phyloP scores from a whole-genome alignment of 2,888 invertebrate species.

The Hedychridium roseum region DNA sequence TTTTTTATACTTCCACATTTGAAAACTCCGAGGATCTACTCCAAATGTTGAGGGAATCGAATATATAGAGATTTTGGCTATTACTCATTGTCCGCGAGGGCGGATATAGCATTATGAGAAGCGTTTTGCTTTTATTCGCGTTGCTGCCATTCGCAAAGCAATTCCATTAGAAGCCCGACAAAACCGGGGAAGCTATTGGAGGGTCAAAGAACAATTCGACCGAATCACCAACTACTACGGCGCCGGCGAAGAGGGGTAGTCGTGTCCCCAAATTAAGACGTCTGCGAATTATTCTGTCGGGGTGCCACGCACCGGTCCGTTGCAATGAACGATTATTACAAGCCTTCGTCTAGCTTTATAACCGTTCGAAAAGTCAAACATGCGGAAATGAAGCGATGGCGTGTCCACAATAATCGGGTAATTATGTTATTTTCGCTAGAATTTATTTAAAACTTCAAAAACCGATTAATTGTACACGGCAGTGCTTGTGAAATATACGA shows the following conservation, averaged over 20 bases:
- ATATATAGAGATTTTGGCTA: constrained; percentile 5
- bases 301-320: constrained; percentile 7
- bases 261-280: constrained; percentile 25
- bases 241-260: constrained; percentile 8
- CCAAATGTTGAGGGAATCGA: no score
- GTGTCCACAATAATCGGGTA: no score
- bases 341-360: constrained; percentile 10
- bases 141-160: constrained; percentile 42
- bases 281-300: constrained; percentile 12
- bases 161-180: constrained; percentile 56
- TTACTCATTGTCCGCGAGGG: constrained; percentile 7
- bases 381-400: constrained; percentile 14
- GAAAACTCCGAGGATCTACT: no score
- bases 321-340: neutral
- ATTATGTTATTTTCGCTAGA: no score
- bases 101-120: constrained; percentile 29
- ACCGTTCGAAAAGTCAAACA: constrained; percentile 16
- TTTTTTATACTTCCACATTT: no score
- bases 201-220: constrained; percentile 16
- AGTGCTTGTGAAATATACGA: no score
- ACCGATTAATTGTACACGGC: no score
- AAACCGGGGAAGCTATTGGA: constrained; percentile 11
- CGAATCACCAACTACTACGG: constrained; percentile 13
- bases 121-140: constrained; percentile 52
- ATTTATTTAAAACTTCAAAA: no score